Base-by-base conservation (phyloP, 2,113 vertebrate species). In the Chascanopsetta lugubris region DNA sequence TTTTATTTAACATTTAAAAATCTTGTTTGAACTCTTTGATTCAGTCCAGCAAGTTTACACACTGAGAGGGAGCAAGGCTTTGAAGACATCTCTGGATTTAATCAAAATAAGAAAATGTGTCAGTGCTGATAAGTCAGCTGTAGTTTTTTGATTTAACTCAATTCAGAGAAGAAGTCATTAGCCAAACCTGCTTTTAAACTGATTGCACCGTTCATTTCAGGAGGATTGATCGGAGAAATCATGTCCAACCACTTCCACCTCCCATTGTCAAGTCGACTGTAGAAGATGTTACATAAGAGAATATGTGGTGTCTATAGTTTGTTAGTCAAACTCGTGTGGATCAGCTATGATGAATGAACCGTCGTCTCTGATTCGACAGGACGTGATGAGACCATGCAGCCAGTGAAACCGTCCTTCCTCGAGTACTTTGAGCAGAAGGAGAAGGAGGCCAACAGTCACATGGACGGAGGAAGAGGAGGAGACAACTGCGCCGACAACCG, bases 391-490 rank as follows among this genome's bases (percentile, higher is more conserved):
- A 95, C 94, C 0, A 88, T 95, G 89, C 94, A 96, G 79, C 93
- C 92, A 8, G 88, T 91, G 78, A 97, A 94, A 75, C 96, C 97
- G 2, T 95, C 97, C 71, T 99, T 99, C 89, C 93, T 99, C 36
- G 94, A 98, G 82, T 99, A 98, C 87, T 98, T 99, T 82, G 97
- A 99, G 84, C 95, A 96, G 90, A 96, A 98, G 65, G 96, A 97
- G 82, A 96, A 95, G 83, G 96, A 97, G 85, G 90, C 93, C 62
- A 95, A 91, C 87, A 93, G 85, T 76, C 93, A 94, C 26, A 92
- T 92, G 62, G 91, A 93, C 38, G 81, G 55, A 85, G 90, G 69
- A 82, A 79, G 46, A 54, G 84, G 74, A 84, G 90, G 88, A 72
- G 77, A 85, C 88, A 80, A 83, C 68, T 72, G 85, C 34, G 92